Conservation (phyloP, 2,113 vertebrate species). For the Benitochromis conjunctus region DNA sequence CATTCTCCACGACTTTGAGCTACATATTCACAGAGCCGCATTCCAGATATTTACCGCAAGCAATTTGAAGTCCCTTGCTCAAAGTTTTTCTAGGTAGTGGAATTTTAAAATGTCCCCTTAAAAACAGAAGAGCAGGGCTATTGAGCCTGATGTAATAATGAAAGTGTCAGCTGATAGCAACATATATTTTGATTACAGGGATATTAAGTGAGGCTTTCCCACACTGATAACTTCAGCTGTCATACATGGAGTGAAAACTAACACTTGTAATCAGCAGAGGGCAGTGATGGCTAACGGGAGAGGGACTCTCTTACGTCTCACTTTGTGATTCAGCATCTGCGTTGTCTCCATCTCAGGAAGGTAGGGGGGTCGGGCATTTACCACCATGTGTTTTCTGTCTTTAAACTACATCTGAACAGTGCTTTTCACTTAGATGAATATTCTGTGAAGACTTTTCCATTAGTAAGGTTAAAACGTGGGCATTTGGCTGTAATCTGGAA, state of each 20-base stretch:
- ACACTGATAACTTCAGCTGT: not conserved
- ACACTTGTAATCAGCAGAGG: not conserved
- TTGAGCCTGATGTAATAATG: not conserved
- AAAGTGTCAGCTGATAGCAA: not conserved
- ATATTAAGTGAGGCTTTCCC: not conserved
- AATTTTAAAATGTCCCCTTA: no score
- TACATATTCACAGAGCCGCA: no score
- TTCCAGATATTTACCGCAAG: no score
- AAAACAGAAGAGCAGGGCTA: not conserved
- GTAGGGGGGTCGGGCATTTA: no score
- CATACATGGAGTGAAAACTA: not conserved
- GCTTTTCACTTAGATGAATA: not conserved
- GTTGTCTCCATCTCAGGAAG: no score
- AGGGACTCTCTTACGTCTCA: not conserved
- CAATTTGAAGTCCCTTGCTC: no score
- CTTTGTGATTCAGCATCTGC: not conserved
- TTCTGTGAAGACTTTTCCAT: not conserved
- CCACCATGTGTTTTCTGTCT: not conserved
- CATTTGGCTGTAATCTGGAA: not conserved
- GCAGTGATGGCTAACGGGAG: not conserved
- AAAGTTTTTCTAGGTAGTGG: no score
- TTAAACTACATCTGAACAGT: not conserved
- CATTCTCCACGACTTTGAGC: no score
- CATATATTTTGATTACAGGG: not conserved
- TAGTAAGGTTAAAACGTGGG: fast-evolving